Evolutionary conservation across 2,888 invertebrate genomes (phyloP), one percentile per base, ranked within the genome.

Genomic region (Acanthacorydalis orientalis): DNA sequence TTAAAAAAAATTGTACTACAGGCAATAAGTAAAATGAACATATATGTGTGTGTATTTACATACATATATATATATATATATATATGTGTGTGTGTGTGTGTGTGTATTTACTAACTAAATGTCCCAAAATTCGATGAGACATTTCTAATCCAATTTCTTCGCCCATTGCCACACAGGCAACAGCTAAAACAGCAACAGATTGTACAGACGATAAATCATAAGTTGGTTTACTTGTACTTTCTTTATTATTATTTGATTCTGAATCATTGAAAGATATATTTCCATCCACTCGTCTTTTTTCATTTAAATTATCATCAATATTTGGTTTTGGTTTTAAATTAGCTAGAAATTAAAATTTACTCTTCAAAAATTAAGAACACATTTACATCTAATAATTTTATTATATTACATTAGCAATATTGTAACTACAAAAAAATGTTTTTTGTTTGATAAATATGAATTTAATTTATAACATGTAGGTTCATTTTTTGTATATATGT

Each of bases 141-240:
- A 97, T 97, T 65, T 96, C 96, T 0, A 87, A 82, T 47, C 98
- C 97, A 55, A 96, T 91, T 62, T 98, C 98, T 70, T 98, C 98
- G 3, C 95, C 96, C 79, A 97, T 89, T 11, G 95, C 84, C 57
- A 99, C 92, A 49, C 96, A 75, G 11, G 95, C 96, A 49, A 98
- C 92, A 4, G 96, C 98, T 31, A 98, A 70, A 1, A 92, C 93
- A 37, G 97, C 97, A 49, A 97, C 83, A 2, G 93, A 87, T 64
- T 97, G 96, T 55, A 90, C 87, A 1, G 83, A 79, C 51, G 81
- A 86, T 55, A 84, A 72, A 66, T 88, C 86, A 64, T 74, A 64
- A 64, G 62, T 55, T 64, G 70, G 57, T 68, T 70, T 48, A 23
- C 6, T 23, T 23, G 6, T 23, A 6, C 23, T 23, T 64, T 68